phyloP scores from a whole-genome alignment of 1,140 invertebrate species.

The Caenorhabditis latens region DNA sequence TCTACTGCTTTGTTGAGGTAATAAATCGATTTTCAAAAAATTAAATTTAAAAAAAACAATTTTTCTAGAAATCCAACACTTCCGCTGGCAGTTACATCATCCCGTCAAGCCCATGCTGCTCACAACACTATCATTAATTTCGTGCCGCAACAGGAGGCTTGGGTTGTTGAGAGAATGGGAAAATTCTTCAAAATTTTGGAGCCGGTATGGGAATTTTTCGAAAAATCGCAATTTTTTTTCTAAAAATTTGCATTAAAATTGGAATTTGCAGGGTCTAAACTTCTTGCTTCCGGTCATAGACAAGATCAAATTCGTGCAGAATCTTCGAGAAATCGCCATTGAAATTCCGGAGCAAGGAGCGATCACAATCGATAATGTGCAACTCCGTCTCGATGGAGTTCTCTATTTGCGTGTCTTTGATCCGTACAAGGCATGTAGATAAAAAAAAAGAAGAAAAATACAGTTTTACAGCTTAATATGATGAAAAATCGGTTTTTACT shows the following conservation, averaged over 20 bases:
- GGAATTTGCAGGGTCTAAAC: conserved; percentile 87
- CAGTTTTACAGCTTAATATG: too few relatives aligned
- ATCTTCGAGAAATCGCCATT: conserved; percentile 98
- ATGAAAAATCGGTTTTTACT: too few relatives aligned
- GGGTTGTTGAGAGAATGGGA: conserved; percentile 98
- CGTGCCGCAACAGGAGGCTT: conserved; percentile 99
- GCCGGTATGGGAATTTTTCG: conserved; percentile 81
- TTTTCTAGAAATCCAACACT: conserved; percentile 1
- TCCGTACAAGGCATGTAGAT: conserved; percentile 84
- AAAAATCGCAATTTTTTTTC: neutral
- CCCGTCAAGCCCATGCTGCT: conserved; percentile 78
- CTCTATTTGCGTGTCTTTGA: conserved; percentile 93
- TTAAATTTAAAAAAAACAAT: neutral
- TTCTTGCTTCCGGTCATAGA: conserved; percentile 92
- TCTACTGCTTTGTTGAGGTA: conserved; percentile 14
- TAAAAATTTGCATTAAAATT: neutral
- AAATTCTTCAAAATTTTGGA: conserved; percentile 85
- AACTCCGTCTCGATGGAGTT: conserved; percentile 95
- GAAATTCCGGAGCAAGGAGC: conserved; percentile 98
- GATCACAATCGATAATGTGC: conserved; percentile 90
- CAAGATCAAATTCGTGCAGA: conserved; percentile 96
- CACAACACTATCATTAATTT: conserved; percentile 93
- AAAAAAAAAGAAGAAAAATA: too few relatives aligned
- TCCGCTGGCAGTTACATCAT: conserved; percentile 3
- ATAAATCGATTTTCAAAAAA: neutral